Base-by-base conservation (phyloP, 35 echinoderm and acorn worm genomes). In the Hemicentrotus pulcherrimus region DNA sequence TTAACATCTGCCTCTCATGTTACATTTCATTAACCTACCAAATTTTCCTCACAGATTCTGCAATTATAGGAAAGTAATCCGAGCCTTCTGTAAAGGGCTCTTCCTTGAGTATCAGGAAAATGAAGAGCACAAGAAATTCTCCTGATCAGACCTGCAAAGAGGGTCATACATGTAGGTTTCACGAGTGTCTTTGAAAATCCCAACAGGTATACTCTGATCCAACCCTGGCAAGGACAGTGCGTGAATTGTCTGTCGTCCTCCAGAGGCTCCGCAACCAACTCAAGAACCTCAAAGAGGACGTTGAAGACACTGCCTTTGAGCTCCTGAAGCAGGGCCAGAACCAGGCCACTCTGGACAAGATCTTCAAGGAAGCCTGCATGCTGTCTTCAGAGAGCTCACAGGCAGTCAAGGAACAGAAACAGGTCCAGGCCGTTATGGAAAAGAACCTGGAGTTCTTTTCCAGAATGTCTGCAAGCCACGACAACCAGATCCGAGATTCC, bases 161-260 rank as follows among this genome's bases (percentile, higher is more conserved):
- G 10, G 3, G 65, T 28, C 65, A 78, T n/a, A n/a, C n/a, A n/a
- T 78, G 0, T 22, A n/a, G 8, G 28, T 78, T 70, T 3, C 24
- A 8, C 19, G 4, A 14, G 50, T 55, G 9, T 55, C 50, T 55
- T 55, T 78, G 28, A 28, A 28, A 78, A 22, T 28, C 19, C 24
- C 19, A 46, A 16, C 31, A 98, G 96, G 97, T 97, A 32, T 98
- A 94, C 92, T 94, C 97, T 47, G 97, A 98, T 91, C 96, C 97
- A 0, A 94, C 92, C 10, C 52, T 98, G 48, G 48, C 97, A 28
- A 93, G 96, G 50, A 96, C 96, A 13, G 97, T 98, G 5, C 95
- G 97, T 31, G 96, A 97, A 24, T 24, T 97, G 32, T 91, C 97
- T 0, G 93, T 96, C 2, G 95, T 94, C 78, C 95, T 98, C 16